Evolutionary conservation across 2,797 vertebrate genomes (phyloP).

Genomic region (Falco cherrug): DNA sequence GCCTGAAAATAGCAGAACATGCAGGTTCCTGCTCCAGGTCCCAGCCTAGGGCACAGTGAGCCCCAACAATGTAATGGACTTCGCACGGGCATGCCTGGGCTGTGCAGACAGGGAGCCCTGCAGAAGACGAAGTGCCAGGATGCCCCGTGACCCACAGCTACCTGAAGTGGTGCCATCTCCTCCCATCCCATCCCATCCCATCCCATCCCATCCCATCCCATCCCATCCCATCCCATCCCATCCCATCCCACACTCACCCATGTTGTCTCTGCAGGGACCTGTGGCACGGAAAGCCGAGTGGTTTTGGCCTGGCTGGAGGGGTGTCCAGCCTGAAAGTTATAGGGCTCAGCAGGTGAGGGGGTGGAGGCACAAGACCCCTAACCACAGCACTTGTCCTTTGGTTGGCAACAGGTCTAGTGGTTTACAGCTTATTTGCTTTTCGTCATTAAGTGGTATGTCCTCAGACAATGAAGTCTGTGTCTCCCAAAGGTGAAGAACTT

Average conservation of each 20-base stretch:
- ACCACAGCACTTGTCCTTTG: not conserved
- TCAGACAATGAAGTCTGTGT: not conserved
- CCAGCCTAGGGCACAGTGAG: not conserved
- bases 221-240: too few species aligned
- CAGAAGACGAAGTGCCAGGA: not conserved
- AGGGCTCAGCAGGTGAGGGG: not conserved
- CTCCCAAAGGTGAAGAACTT: slow-evolving; percentile 16
- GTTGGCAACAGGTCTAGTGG: not conserved
- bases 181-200: not conserved
- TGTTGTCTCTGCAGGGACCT: not conserved
- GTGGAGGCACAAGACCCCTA: not conserved
- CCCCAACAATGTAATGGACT: rapidly evolving
- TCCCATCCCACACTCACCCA: not conserved
- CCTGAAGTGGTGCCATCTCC: rapidly evolving
- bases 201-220: not conserved
- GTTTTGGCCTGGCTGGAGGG: not conserved
- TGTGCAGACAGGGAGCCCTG: not conserved
- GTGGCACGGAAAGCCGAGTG: not conserved
- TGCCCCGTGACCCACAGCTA: not conserved
- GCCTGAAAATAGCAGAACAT: not conserved
- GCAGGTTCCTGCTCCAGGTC: not conserved
- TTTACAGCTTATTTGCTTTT: slow-evolving; percentile 33
- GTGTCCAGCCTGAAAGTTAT: not conserved
- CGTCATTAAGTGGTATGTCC: not conserved
- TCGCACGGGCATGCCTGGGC: too few species aligned